Conservation (phyloP, 2,888 invertebrate species). For the Germaria angustata region DNA sequence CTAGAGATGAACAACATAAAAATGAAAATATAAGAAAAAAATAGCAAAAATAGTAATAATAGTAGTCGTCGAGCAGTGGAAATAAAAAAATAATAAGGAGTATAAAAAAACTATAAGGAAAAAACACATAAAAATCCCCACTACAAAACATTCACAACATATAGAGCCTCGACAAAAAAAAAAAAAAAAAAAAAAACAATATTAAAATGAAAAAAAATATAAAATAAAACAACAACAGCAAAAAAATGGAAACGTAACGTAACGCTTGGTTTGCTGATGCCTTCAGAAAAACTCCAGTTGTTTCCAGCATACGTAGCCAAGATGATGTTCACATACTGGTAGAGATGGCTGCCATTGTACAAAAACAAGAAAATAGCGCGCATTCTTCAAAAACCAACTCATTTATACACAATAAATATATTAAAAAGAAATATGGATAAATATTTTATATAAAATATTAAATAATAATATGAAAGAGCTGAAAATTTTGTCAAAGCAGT, state of each 20-base stretch:
- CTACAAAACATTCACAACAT: slow-evolving; percentile 65
- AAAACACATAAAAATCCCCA: slow-evolving; percentile 66
- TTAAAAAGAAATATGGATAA: slow-evolving; percentile 25
- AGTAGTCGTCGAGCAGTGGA: slow-evolving; percentile 59
- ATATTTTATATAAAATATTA: not conserved
- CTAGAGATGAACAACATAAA: slow-evolving; percentile 50
- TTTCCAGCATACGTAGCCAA: slow-evolving; percentile 65
- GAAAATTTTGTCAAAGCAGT: too few relatives aligned
- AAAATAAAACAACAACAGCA: slow-evolving; percentile 41
- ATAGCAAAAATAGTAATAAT: slow-evolving; percentile 54
- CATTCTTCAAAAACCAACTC: slow-evolving; percentile 44
- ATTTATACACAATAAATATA: slow-evolving; percentile 33
- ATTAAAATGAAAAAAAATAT: slow-evolving; percentile 48
- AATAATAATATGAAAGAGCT: too few relatives aligned
- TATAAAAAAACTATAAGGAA: slow-evolving; percentile 28
- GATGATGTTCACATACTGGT: slow-evolving; percentile 63
- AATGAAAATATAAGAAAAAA: slow-evolving; percentile 15
- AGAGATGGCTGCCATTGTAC: slow-evolving; percentile 51
- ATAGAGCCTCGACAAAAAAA: slow-evolving; percentile 64
- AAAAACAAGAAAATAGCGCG: slow-evolving; percentile 59
- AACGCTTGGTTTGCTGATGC: slow-evolving; percentile 65
- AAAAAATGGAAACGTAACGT: slow-evolving; percentile 59
- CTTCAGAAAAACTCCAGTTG: slow-evolving; percentile 64
- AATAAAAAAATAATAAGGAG: slow-evolving; percentile 63
- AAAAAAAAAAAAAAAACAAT: slow-evolving; percentile 48